Conservation (phyloP, 1,140 invertebrate species). For the Lepeophtheirus salmonis region DNA sequence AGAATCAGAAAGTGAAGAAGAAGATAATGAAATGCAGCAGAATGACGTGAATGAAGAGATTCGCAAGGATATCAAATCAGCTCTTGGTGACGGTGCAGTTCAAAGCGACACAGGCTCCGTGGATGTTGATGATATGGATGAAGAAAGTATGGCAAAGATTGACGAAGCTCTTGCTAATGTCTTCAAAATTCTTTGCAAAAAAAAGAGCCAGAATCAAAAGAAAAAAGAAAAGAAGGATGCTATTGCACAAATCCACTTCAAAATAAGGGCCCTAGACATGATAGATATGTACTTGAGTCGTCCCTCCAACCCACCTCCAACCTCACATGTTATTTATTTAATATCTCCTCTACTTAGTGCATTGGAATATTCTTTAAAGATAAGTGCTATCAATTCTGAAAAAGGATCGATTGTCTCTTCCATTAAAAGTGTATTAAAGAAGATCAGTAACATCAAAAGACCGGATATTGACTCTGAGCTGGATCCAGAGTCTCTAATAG, state of each 20-base stretch:
- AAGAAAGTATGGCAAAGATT: slow-evolving; percentile 48
- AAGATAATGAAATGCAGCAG: slow-evolving; percentile 28
- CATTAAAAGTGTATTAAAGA: neutral
- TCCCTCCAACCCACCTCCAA: neutral
- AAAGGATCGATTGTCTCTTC: neutral
- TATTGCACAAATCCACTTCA: neutral
- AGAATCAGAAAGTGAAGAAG: slow-evolving; percentile 22
- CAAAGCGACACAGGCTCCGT: slow-evolving; percentile 30
- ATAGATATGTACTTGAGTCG: slow-evolving; percentile 1
- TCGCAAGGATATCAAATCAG: slow-evolving; percentile 24
- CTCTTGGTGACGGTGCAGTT: slow-evolving; percentile 23
- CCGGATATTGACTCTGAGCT: neutral
- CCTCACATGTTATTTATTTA: too few species aligned
- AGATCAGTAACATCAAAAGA: neutral
- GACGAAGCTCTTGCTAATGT: slow-evolving; percentile 46
- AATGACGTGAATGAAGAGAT: slow-evolving; percentile 43
- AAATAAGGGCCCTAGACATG: slow-evolving; percentile 2
- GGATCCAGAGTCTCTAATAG: neutral
- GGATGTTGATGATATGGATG: slow-evolving; percentile 50
- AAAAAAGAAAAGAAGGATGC: slow-evolving; percentile 12
- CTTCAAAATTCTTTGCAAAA: slow-evolving; percentile 28
- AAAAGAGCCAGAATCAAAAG: neutral
- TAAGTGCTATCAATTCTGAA: neutral
- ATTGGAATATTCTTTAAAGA: neutral
- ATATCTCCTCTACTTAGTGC: neutral